Evolutionary conservation across 2,888 invertebrate species (phyloP).

Genomic region (Argyra leucocephala): DNA sequence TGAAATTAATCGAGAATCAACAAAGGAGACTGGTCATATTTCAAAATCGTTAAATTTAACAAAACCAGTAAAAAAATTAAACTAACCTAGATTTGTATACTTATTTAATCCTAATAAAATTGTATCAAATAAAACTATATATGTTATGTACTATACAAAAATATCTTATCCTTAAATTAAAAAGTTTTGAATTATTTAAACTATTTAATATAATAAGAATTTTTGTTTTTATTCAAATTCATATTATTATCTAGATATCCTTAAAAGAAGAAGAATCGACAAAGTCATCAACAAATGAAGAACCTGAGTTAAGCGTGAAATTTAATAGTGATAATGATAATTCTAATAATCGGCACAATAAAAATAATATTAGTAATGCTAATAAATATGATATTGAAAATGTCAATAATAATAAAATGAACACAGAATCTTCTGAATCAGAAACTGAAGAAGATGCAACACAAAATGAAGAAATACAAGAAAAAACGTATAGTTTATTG

Average conservation of each 20-base stretch:
- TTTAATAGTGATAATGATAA: too few species aligned
- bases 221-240: too few species aligned
- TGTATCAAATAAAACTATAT: too few species aligned
- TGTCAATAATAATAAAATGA: not conserved
- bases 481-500: constrained; percentile 19
- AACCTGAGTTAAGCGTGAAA: too few species aligned
- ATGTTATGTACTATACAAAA: too few species aligned
- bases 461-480: constrained; percentile 30
- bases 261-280: not conserved
- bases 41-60: not conserved
- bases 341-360: not conserved
- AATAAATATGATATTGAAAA: not conserved
- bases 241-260: too few species aligned
- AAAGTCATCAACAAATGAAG: not conserved
- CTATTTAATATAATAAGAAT: too few species aligned
- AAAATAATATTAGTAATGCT: not conserved
- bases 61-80: too few species aligned
- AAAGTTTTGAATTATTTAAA: not conserved
- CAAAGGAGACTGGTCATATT: not conserved
- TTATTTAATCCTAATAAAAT: too few species aligned
- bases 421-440: constrained; percentile 19
- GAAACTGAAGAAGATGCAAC: constrained; percentile 14
- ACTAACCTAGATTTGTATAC: too few species aligned
- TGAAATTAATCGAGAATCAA: constrained; percentile 28
- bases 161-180: not conserved